Evolutionary conservation across 2,797 vertebrate genomes (phyloP).

Genomic region (Acanthopagrus latus): DNA sequence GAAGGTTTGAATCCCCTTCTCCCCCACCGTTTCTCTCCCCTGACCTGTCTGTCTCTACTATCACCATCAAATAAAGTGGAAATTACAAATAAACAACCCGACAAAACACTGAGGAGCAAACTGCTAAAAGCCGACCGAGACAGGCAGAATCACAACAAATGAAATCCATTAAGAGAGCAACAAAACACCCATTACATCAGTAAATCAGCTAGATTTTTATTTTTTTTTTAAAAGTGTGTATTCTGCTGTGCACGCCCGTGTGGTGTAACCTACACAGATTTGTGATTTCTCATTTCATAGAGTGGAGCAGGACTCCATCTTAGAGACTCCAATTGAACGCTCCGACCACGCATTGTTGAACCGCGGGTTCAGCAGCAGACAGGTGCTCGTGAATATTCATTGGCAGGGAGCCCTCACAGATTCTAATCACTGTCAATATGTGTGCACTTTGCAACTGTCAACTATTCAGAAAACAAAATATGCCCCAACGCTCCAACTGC

Average conservation of each 20-base stretch:
- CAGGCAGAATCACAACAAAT: slow-evolving; percentile 3
- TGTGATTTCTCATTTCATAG: slow-evolving; percentile 39
- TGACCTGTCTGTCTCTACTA: too few relatives aligned
- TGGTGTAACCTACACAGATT: slow-evolving; percentile 10
- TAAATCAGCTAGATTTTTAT: neutral
- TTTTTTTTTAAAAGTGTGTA: neutral
- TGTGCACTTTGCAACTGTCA: slow-evolving; percentile 80
- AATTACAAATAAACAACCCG: too few relatives aligned
- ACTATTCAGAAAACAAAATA: slow-evolving; percentile 76
- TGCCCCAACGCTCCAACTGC: slow-evolving; percentile 54
- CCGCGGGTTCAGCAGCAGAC: slow-evolving; percentile 66
- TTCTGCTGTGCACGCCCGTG: slow-evolving; percentile 1
- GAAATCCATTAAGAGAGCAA: neutral
- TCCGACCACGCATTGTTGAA: slow-evolving; percentile 67
- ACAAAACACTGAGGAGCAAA: neutral
- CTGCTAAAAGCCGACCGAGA: neutral
- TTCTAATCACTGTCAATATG: slow-evolving; percentile 83
- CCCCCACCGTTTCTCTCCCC: too few relatives aligned
- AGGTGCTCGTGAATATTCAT: slow-evolving; percentile 85
- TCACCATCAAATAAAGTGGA: too few relatives aligned
- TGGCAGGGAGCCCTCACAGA: slow-evolving; percentile 60
- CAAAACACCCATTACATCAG: neutral
- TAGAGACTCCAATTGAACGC: slow-evolving; percentile 47
- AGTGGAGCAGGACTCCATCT: slow-evolving; percentile 60
- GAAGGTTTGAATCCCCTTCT: too few relatives aligned